Conservation (phyloP, 2,797 vertebrate species). For the Chromis chromis region DNA sequence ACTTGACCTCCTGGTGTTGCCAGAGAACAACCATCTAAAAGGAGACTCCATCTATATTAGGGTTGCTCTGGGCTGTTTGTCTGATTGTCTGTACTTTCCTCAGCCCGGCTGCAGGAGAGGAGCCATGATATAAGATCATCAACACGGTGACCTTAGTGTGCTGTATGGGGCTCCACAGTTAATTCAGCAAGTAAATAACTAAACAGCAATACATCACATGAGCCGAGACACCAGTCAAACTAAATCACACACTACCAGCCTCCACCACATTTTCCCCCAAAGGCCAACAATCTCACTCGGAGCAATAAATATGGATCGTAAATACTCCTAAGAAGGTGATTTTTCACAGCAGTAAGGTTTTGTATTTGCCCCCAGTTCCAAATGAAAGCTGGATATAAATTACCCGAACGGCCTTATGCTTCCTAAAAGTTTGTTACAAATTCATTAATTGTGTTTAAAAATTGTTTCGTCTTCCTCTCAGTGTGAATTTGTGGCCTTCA, state of each 20-base stretch:
- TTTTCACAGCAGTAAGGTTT: conserved; percentile 29
- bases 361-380: conserved; percentile 23
- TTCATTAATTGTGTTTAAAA: background rate
- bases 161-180: conserved; percentile 22
- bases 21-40: background rate
- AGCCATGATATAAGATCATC: conserved; percentile 15
- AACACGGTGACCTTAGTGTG: conserved; percentile 29
- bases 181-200: conserved; percentile 51
- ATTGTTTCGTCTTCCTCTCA: background rate
- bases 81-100: conserved; percentile 21
- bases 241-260: conserved; percentile 46
- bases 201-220: conserved; percentile 30
- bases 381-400: conserved; percentile 18
- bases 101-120: conserved; percentile 5
- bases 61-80: conserved; percentile 11
- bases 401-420: background rate
- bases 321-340: conserved; percentile 35
- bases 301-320: conserved; percentile 44
- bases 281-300: conserved; percentile 40
- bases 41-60: background rate
- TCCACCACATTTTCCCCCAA: conserved; percentile 41
- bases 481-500: background rate
- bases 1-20: background rate
- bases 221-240: conserved; percentile 43
- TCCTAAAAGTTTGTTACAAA: conserved; percentile 3